Conservation (phyloP, 2,797 vertebrate species). For the Platyrinchus mystaceus region DNA sequence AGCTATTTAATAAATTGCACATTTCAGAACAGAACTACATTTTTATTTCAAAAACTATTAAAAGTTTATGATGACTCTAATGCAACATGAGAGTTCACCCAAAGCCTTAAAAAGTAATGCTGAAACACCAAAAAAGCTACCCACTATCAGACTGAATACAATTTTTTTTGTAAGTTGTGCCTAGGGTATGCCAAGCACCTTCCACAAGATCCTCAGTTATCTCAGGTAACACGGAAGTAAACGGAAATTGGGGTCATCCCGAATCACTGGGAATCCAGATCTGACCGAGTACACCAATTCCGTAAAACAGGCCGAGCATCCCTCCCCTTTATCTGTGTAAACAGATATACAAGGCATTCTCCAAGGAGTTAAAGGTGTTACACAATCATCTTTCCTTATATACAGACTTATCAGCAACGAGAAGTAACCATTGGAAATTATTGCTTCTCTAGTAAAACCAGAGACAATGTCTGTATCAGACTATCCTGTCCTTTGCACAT, state of each 20-base stretch:
- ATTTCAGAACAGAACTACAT: conserved; percentile 63
- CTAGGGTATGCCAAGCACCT: neutral
- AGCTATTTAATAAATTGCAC: conserved; percentile 69
- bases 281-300: neutral
- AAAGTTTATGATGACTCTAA: conserved; percentile 34
- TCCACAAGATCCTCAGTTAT: neutral
- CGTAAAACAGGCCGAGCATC: neutral
- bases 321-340: neutral
- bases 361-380: neutral
- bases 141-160: neutral
- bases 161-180: neutral
- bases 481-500: conserved; percentile 55
- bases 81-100: neutral
- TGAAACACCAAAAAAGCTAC: conserved; percentile 21
- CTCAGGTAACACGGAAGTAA: neutral
- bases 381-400: neutral
- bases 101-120: conserved; percentile 21
- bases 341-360: neutral
- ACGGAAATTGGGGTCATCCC: neutral
- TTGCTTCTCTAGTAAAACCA: conserved; percentile 11
- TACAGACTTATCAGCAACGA: conserved; percentile 10
- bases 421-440: conserved; percentile 18
- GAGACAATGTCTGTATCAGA: conserved; percentile 30
- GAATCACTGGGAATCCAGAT: neutral
- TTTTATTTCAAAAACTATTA: conserved; percentile 52